phyloP scores from a whole-genome alignment of 2,113 vertebrate genomes.

The Crotophaga sulcirostris region DNA sequence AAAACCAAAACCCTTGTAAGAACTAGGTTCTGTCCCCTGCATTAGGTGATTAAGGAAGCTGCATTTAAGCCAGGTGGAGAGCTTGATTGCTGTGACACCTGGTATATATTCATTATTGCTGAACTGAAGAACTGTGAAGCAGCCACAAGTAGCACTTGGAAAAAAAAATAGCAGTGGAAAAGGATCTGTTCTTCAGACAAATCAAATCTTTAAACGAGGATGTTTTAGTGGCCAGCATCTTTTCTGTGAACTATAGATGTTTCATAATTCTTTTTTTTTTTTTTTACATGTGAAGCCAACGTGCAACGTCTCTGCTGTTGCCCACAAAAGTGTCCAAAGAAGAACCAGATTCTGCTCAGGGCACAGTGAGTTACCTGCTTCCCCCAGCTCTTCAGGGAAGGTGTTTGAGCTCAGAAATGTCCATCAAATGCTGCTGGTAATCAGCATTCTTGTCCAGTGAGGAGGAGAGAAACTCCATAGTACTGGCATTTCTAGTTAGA shows the following conservation, averaged over 20 bases:
- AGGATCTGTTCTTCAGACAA: background rate
- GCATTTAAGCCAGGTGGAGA: background rate
- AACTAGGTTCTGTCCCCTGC: background rate
- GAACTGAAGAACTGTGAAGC: background rate
- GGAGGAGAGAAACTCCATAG: background rate
- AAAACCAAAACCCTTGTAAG: background rate
- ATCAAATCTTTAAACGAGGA: background rate
- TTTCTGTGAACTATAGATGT: background rate
- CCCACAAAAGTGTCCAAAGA: background rate
- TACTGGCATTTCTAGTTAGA: background rate
- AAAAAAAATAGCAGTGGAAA: background rate
- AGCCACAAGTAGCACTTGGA: background rate
- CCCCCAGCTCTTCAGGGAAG: background rate
- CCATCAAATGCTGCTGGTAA: background rate
- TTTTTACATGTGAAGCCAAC: background rate
- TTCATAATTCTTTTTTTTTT: background rate
- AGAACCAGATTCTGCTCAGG: background rate
- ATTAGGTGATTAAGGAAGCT: background rate
- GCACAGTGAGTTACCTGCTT: background rate
- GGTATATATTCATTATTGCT: background rate
- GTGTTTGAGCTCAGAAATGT: background rate
- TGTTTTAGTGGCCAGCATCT: background rate
- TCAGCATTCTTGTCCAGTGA: background rate
- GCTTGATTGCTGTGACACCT: background rate
- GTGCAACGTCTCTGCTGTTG: background rate